Conservation (phyloP, 2,797 vertebrate species). For the Novumbra hubbsi region DNA sequence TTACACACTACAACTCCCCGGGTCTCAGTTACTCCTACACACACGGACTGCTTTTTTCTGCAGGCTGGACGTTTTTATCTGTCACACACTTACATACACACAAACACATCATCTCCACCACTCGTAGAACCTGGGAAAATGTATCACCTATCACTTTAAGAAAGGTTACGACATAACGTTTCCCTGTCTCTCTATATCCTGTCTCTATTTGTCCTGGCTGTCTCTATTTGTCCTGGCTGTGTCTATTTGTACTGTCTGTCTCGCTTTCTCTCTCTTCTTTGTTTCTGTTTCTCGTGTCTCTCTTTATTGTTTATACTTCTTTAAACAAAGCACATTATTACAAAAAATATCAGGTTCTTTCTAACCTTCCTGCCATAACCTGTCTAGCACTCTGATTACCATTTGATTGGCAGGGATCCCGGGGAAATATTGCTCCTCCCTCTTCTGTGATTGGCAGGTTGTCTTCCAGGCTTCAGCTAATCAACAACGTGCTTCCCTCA, state of each 20-base stretch:
- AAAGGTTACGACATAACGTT: no score
- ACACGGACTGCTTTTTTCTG: background rate
- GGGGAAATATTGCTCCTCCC: constrained; percentile 8
- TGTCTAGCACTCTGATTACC: constrained; percentile 38
- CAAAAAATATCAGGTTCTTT: background rate
- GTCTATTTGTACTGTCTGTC: background rate
- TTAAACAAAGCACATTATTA: no score
- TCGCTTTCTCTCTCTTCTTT: background rate
- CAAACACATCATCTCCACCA: no score
- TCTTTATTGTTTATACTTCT: background rate
- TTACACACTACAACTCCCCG: background rate
- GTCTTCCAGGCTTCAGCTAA: constrained; percentile 26
- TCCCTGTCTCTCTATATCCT: background rate
- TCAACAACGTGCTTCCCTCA: constrained; percentile 12
- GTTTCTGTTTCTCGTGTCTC: background rate
- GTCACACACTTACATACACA: background rate
- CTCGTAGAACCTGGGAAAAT: background rate
- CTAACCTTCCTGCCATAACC: background rate
- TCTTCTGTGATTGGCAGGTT: constrained; percentile 42
- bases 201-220: background rate
- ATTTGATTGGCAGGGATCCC: constrained; percentile 35
- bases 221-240: background rate
- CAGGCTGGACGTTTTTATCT: background rate
- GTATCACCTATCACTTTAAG: background rate
- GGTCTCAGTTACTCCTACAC: background rate